Evolutionary conservation across 2,797 vertebrate species (phyloP).

Genomic region (Enteromius anoplus): DNA sequence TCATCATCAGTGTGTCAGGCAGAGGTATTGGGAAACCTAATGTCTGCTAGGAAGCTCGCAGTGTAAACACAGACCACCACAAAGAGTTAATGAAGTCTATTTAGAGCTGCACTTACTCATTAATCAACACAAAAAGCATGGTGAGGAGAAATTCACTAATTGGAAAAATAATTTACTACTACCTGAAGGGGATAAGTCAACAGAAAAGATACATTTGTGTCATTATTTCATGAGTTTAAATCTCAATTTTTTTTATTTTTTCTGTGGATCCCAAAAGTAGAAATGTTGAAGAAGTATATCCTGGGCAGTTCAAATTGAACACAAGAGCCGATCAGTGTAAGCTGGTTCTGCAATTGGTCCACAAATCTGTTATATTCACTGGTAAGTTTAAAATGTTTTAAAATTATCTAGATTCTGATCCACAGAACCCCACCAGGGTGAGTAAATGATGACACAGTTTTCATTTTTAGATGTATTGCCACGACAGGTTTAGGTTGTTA

Average conservation of each 20-base stretch:
- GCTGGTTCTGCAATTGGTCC: neutral
- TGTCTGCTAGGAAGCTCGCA: slow-evolving; percentile 17
- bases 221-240: neutral
- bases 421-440: neutral
- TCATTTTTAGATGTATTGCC: neutral
- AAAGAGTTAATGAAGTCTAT: neutral
- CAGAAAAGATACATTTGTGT: neutral
- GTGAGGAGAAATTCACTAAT: neutral
- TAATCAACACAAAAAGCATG: slow-evolving; percentile 5
- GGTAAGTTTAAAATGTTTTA: neutral
- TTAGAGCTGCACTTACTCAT: neutral
- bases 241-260: neutral
- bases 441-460: neutral
- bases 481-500: neutral
- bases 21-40: slow-evolving; percentile 19
- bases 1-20: slow-evolving; percentile 26
- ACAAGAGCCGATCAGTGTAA: neutral
- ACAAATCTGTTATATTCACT: neutral
- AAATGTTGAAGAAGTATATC: neutral
- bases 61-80: slow-evolving; percentile 4
- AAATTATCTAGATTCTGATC: neutral
- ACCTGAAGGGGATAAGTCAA: neutral
- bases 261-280: neutral
- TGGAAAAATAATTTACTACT: neutral
- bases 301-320: neutral